Evolutionary conservation across 2,113 vertebrate genomes (phyloP).

Genomic region (Onychostoma macrolepis): DNA sequence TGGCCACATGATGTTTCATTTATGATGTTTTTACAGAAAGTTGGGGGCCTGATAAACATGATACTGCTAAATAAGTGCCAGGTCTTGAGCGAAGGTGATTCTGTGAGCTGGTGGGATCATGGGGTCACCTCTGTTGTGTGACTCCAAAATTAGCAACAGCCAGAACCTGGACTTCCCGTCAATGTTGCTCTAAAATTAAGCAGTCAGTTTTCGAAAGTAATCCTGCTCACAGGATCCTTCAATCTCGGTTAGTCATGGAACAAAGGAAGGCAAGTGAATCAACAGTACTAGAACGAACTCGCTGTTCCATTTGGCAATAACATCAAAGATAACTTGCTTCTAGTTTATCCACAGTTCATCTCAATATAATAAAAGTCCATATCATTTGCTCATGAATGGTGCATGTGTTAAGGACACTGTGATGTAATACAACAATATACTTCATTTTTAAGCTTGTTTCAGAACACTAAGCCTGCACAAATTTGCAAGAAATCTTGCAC

Average conservation of each 20-base stretch:
- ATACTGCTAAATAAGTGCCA: neutral
- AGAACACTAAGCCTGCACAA: neutral
- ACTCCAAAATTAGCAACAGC: neutral
- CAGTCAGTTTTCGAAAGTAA: neutral
- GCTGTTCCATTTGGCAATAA: neutral
- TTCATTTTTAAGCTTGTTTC: neutral
- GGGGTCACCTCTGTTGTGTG: neutral
- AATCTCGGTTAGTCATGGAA: neutral
- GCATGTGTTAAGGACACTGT: neutral
- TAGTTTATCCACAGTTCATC: conserved; percentile 25
- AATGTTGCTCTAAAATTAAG: conserved; percentile 1
- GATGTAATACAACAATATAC: neutral
- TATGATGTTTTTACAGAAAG: neutral
- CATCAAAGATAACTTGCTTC: neutral
- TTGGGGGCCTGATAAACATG: neutral
- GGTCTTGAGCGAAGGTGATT: neutral
- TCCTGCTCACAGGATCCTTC: neutral
- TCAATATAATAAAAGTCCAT: neutral
- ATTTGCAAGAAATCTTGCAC: neutral
- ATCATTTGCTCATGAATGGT: neutral
- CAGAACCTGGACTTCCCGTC: neutral
- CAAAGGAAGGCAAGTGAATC: neutral
- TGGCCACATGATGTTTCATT: neutral
- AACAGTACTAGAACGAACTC: neutral
- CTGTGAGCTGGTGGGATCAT: neutral